phyloP scores from a whole-genome alignment of 2,113 vertebrate species.

The Malaclemys terrapin region DNA sequence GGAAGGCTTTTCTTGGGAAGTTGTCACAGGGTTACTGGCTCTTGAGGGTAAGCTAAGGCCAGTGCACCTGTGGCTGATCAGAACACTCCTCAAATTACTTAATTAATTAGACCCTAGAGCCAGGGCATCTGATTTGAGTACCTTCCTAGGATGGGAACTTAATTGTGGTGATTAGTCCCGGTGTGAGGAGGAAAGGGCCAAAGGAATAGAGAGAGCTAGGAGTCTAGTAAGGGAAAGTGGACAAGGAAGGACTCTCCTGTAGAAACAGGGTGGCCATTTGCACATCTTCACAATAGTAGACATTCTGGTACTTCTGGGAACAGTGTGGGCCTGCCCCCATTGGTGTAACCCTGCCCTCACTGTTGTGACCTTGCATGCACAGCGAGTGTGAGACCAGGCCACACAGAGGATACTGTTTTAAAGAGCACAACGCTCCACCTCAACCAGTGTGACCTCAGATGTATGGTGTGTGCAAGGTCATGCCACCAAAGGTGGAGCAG shows the following conservation, averaged over 20 bases:
- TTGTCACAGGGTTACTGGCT: background rate
- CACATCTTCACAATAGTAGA: background rate
- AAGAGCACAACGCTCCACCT: too few species aligned
- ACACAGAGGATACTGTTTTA: background rate
- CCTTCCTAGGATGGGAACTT: background rate
- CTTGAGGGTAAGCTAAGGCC: background rate
- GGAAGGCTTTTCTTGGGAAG: background rate
- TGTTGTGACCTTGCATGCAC: background rate
- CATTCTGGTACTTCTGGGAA: background rate
- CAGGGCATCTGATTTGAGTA: background rate
- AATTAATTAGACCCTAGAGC: background rate
- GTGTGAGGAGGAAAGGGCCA: background rate
- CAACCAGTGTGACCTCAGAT: too few species aligned
- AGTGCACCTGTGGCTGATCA: background rate
- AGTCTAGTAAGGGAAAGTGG: too few species aligned
- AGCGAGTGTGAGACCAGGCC: background rate
- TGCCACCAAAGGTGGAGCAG: background rate
- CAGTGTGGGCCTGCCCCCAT: too few species aligned
- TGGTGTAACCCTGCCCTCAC: too few species aligned
- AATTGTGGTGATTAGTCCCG: background rate
- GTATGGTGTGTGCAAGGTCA: too few species aligned
- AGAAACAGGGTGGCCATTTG: background rate
- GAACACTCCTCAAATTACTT: background rate
- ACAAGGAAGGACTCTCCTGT: background rate
- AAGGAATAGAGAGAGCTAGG: background rate